phyloP scores from a whole-genome alignment of 2,797 vertebrate genomes.

The Falco cherrug region DNA sequence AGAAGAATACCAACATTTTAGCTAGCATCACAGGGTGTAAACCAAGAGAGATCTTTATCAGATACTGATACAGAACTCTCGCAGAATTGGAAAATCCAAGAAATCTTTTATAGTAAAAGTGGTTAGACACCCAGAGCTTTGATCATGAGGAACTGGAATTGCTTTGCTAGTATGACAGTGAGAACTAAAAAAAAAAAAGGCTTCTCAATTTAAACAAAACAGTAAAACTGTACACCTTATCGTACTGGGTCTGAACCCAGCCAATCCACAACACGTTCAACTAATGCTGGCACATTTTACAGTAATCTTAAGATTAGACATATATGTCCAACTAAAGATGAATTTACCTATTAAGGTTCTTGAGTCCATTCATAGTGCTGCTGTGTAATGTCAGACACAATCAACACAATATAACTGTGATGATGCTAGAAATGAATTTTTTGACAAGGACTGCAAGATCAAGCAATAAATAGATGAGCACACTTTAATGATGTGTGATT shows the following conservation, averaged over 20 bases:
- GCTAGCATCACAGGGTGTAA: background rate
- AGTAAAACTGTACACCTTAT: background rate
- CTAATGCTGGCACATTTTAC: background rate
- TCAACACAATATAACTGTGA: background rate
- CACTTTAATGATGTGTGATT: background rate
- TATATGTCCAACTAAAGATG: background rate
- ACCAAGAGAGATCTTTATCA: background rate
- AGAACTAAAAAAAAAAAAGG: background rate
- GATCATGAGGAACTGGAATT: background rate
- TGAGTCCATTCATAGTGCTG: background rate
- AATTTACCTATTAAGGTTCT: background rate
- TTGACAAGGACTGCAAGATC: background rate
- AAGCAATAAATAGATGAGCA: background rate
- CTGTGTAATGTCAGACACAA: background rate
- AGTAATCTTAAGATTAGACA: background rate
- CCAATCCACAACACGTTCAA: background rate
- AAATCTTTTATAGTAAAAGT: background rate
- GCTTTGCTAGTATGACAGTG: background rate
- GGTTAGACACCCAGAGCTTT: constrained; percentile 13
- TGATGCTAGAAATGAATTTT: background rate
- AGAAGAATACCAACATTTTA: background rate
- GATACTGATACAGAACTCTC: background rate
- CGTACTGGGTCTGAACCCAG: background rate
- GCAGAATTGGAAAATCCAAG: background rate
- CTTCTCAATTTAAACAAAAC: background rate